These are phyloP conservation scores for Amiota communis DNA, from an alignment of 2,888 invertebrate genomes.

Conservation along the genomic window DNA sequence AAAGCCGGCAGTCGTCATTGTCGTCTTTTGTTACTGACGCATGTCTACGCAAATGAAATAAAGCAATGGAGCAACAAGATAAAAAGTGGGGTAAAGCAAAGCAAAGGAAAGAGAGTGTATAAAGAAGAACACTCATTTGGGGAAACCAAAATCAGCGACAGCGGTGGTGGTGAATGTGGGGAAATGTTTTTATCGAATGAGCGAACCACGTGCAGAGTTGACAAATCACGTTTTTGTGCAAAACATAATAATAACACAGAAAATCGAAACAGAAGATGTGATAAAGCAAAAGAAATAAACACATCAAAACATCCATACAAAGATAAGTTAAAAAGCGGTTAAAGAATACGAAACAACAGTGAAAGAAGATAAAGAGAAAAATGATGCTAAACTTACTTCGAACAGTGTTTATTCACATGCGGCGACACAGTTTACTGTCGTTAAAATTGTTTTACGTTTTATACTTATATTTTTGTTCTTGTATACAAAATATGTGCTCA, in stretches of 20 bases:
- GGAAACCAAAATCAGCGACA: no score
- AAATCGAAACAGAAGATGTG: no score
- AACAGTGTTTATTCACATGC: slow-evolving; percentile 2
- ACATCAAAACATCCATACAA: slow-evolving; percentile 15
- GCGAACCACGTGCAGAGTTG: slow-evolving; percentile 55
- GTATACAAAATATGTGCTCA: no score
- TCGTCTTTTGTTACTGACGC: slow-evolving; percentile 52
- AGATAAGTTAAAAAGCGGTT: background rate
- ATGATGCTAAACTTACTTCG: slow-evolving; percentile 6
- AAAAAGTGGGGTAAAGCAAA: no score
- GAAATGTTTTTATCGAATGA: slow-evolving; percentile 46
- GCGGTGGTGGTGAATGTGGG: background rate
- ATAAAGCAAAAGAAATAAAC: no score
- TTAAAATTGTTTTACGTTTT: background rate
- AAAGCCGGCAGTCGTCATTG: background rate
- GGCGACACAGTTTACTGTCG: slow-evolving; percentile 2
- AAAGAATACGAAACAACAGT: background rate
- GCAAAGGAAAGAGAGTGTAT: background rate
- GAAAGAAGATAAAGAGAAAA: background rate
- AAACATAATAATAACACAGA: background rate
- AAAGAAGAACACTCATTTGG: background rate
- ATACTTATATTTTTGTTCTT: no score
- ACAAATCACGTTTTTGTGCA: slow-evolving; percentile 43
- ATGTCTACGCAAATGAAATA: slow-evolving; percentile 51
- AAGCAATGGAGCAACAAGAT: no score